Evolutionary conservation across 2,113 vertebrate species (phyloP), one percentile per base, ranked within the genome.

Genomic region (Myotis brandtii): DNA sequence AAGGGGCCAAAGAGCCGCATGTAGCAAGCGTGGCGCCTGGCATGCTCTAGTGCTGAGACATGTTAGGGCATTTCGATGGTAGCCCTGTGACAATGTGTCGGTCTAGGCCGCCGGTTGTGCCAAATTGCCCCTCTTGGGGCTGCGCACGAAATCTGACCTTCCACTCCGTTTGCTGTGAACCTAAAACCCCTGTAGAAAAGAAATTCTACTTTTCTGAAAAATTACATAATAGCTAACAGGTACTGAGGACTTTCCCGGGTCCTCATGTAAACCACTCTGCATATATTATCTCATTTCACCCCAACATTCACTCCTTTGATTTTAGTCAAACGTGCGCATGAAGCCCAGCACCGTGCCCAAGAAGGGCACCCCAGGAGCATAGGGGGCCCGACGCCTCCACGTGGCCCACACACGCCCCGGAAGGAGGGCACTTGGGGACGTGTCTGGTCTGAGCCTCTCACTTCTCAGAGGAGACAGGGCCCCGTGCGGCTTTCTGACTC

Each of bases 321-420:
- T 91, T 88, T 20, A 16, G 2, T 17, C 1, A 9, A 59, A 64
- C 8, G 6, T 6, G 4, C 27, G 12, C 17, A 0, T 0, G 14
- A 32, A 37, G 20, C 18, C 1, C 34, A 46, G 62, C 30, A 27
- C 0, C 0, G 23, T 25, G 25, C 8, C 3, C 5, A n/a, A 77
- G 50, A 21, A 54, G 10, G 30, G 27, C 3, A 9, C 2, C 9
- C 2, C 14, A 20, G 30, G 20, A 11, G 0, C 25, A 11, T 5
- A 6, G 9, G 2, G 12, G 1, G 1, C 48, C n/a, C 20, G 32
- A 14, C 0, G 32, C 21, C 32, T 40, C 46, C 3, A 2, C 9
- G 4, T 46, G 1, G 56, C 30, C 34, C 6, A 23, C 27, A 20
- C 6, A 21, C 21, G 13, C 46, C 50, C 62, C 34, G 43, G 11